Conservation (phyloP, 30 jellyfish, hydroid and myxozoan genomes). For the Nemopilema nomurai region DNA sequence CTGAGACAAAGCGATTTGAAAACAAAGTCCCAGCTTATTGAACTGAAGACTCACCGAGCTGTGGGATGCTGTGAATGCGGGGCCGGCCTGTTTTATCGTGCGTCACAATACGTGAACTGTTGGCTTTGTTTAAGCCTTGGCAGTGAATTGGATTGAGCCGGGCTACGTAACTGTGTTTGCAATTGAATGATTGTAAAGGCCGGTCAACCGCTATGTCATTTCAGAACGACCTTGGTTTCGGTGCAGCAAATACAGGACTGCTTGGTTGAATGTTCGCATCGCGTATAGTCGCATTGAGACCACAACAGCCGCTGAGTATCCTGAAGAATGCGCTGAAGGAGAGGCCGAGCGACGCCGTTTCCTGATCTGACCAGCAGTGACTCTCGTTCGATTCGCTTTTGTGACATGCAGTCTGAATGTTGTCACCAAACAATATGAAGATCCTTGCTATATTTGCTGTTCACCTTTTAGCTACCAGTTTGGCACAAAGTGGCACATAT, state of each 20-base stretch:
- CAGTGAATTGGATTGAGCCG: background rate
- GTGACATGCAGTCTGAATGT: background rate
- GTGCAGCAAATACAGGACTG: background rate
- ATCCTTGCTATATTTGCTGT: background rate
- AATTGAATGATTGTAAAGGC: background rate
- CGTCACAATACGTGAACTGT: background rate
- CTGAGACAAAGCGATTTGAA: background rate
- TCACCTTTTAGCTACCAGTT: background rate
- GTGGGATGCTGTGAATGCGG: background rate
- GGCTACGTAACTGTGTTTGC: background rate
- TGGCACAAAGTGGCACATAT: background rate
- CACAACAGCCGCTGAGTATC: too few species aligned
- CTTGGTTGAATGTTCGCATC: background rate
- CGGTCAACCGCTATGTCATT: background rate
- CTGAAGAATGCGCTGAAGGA: too few species aligned
- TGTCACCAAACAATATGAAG: background rate
- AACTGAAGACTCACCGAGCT: background rate
- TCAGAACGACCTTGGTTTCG: background rate
- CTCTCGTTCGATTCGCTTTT: too few species aligned
- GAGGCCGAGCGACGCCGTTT: too few species aligned
- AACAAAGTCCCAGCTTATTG: background rate
- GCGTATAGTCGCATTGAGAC: too few species aligned
- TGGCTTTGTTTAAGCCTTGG: background rate
- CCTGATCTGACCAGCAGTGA: too few species aligned
- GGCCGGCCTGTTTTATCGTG: background rate